These are phyloP conservation scores for Scaptodrosophila latifasciaeformis DNA, from an alignment of 2,888 invertebrate species.

Conservation along the genomic window DNA sequence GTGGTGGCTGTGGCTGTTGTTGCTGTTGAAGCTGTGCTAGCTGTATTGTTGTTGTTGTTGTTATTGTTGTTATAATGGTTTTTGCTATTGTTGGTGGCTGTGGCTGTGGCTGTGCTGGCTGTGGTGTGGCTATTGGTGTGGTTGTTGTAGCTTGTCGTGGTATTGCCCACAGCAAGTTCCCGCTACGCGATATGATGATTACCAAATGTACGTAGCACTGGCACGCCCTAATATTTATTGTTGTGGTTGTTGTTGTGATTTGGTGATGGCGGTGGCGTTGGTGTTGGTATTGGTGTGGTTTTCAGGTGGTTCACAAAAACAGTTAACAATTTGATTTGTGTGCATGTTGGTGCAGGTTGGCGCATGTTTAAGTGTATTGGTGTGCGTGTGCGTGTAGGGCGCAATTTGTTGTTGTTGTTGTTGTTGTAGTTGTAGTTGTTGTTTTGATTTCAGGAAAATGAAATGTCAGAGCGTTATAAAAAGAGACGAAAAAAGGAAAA, in stretches of 20 bases:
- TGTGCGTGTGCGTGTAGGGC: slow-evolving; percentile 27
- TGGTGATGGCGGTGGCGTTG: slow-evolving; percentile 17
- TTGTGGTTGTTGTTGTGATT: slow-evolving; percentile 23
- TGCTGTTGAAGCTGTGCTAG: slow-evolving; percentile 22
- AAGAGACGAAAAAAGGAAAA: slow-evolving; percentile 69
- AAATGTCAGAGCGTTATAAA: slow-evolving; percentile 68
- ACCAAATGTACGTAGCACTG: slow-evolving; percentile 76
- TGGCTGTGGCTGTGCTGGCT: slow-evolving; percentile 21
- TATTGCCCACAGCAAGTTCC: slow-evolving; percentile 68
- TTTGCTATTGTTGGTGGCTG: slow-evolving; percentile 41
- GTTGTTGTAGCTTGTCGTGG: slow-evolving; percentile 47
- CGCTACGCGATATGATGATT: slow-evolving; percentile 76
- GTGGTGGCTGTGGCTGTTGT: slow-evolving; percentile 47
- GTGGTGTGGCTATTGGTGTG: slow-evolving; percentile 42
- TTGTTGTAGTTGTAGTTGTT: slow-evolving; percentile 30
- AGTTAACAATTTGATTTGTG: too few relatives aligned
- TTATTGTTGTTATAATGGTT: too few relatives aligned
- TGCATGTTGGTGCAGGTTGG: slow-evolving; percentile 44
- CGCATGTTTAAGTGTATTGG: slow-evolving; percentile 66
- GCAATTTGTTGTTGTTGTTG: slow-evolving; percentile 39
- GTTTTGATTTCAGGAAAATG: slow-evolving; percentile 57
- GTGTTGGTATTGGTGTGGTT: slow-evolving; percentile 17
- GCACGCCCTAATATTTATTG: slow-evolving; percentile 69
- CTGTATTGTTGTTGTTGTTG: slow-evolving; percentile 38
- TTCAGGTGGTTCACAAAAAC: too few relatives aligned